Conservation (phyloP, 2,888 invertebrate species). For the Parascotia fuliginaria region DNA sequence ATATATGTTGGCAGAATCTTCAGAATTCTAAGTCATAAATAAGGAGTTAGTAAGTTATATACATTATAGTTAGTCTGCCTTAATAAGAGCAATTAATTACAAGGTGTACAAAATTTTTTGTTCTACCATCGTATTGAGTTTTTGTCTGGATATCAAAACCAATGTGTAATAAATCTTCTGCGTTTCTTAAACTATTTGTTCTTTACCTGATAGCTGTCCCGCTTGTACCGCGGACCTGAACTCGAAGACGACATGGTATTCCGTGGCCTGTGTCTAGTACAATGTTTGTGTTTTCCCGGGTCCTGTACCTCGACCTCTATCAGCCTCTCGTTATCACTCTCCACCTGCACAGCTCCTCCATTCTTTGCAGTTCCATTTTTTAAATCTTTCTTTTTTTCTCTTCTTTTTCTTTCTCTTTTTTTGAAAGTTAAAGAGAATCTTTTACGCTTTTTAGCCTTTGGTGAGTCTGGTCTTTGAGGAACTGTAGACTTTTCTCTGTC, state of each 20-base stretch:
- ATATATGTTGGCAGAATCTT: no score
- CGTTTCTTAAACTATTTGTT: conserved; percentile 18
- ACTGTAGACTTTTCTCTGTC: conserved; percentile 74
- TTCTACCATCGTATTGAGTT: no score
- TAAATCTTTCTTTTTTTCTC: conserved; percentile 73
- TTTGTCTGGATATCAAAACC: no score
- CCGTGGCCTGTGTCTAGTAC: conserved; percentile 69
- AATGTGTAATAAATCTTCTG: not conserved
- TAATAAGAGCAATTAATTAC: no score
- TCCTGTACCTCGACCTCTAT: conserved; percentile 71
- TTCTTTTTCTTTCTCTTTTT: conserved; percentile 77
- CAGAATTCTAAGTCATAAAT: no score
- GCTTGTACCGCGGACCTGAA: conserved; percentile 82
- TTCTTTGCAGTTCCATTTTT: conserved; percentile 71
- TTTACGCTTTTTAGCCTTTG: conserved; percentile 79
- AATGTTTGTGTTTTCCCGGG: conserved; percentile 65
- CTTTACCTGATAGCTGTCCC: conserved; percentile 83
- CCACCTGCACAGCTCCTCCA: conserved; percentile 62
- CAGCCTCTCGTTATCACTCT: conserved; percentile 79
- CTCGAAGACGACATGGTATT: conserved; percentile 77
- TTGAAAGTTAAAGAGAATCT: conserved; percentile 79
- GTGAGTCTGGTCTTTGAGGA: conserved; percentile 74
- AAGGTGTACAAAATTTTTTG: not conserved
- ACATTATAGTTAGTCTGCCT: no score
- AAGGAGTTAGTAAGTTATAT: no score